These are phyloP conservation scores for Porites cylindrica DNA, from an alignment of 92 coral and sea anemone genomes.

Conservation along the genomic window DNA sequence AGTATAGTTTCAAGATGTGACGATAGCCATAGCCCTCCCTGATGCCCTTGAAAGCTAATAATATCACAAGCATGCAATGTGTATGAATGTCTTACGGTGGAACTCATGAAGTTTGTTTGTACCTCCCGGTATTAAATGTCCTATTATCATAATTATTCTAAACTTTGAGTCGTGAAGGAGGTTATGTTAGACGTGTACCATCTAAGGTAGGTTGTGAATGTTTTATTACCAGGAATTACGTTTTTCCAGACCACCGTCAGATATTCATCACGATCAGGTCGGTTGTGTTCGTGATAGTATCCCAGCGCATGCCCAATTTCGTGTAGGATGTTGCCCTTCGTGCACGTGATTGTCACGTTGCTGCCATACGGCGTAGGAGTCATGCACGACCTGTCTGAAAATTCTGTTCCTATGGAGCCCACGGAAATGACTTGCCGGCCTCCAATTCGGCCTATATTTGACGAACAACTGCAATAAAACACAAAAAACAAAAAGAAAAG, in stretches of 20 bases:
- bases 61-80: too few species aligned
- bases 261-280: conserved; percentile 88
- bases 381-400: conserved; percentile 28
- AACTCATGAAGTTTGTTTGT: too few species aligned
- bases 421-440: conserved; percentile 91
- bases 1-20: too few species aligned
- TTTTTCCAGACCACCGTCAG: conserved; percentile 72
- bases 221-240: conserved; percentile 73
- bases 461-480: conserved; percentile 76
- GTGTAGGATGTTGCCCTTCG: conserved; percentile 92
- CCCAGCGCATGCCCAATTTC: conserved; percentile 95
- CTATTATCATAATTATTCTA: too few species aligned
- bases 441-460: conserved; percentile 83
- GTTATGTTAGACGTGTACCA: too few species aligned
- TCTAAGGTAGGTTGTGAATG: background rate
- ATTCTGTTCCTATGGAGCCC: conserved; percentile 60
- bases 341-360: conserved; percentile 64
- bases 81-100: too few species aligned
- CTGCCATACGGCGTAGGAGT: conserved; percentile 37
- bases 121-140: too few species aligned
- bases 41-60: too few species aligned
- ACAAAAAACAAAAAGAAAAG: background rate
- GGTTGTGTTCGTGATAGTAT: conserved; percentile 92
- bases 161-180: too few species aligned
- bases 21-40: too few species aligned